A percentile compares a stretch with the other conserved stretches of the same genome.
Evolutionary conservation across 2,888 invertebrate species (phyloP).

Genomic region (Ornithoptera alexandrae): DNA sequence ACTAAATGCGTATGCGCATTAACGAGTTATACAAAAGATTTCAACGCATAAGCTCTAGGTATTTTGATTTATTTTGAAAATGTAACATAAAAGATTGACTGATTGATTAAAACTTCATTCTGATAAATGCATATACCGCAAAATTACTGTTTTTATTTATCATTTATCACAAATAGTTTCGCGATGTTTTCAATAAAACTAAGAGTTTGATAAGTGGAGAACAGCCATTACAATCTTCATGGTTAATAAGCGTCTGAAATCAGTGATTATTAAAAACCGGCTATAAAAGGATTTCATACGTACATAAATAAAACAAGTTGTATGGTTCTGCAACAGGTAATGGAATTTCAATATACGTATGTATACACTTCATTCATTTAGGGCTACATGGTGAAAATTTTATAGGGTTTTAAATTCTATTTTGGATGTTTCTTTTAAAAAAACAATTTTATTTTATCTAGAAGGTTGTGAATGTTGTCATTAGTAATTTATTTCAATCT

Average conservation of each 20-base stretch:
- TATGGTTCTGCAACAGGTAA: conserved; percentile 20
- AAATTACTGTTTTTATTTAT: neutral
- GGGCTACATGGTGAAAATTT: conserved; percentile 9
- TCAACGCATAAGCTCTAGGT: conserved; percentile 50
- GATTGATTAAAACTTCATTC: neutral
- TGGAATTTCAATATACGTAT: conserved; percentile 13
- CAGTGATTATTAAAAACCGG: conserved; percentile 24
- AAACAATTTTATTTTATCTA: neutral
- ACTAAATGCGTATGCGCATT: conserved; percentile 13
- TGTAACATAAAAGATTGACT: neutral
- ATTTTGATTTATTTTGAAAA: neutral
- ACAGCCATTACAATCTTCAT: neutral
- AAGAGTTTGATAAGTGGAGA: neutral
- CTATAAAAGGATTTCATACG: conserved; percentile 19
- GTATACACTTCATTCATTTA: conserved; percentile 10
- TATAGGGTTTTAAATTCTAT: neutral
- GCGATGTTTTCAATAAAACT: conserved; percentile 2
- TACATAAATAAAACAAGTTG: conserved; percentile 18
- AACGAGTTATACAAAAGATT: conserved; percentile 49
- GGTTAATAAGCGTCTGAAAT: conserved; percentile 1
- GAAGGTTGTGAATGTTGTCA: neutral
- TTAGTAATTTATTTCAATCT: conserved; percentile 1
- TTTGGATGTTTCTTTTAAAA: neutral
- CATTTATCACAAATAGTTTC: neutral
- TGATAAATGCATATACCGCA: neutral